Evolutionary conservation across 2,888 invertebrate species (phyloP), one percentile per base, ranked within the genome.

Genomic region (Bombylius discolor): DNA sequence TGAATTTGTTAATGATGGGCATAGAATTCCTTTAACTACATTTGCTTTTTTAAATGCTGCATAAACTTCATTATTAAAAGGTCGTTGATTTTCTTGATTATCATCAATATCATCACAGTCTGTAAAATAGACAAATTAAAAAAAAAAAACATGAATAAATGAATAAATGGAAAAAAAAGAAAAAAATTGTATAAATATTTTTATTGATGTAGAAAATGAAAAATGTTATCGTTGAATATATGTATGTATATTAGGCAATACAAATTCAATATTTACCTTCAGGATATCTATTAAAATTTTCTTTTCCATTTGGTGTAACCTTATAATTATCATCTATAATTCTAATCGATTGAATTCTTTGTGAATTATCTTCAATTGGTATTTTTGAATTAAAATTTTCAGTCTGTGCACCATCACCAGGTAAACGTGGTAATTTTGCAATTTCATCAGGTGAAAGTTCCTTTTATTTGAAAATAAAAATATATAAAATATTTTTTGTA

Each of bases 1-100:
- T 67, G 88, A 88, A 76, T 90, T 91, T 53, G 88, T 89, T 53
- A 91, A 77, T 33, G 90, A 88, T 5, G 91, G 92, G 76, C 89
- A 88, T 65, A 90, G 87, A 65, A 93, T 89, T 52, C 92, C 92
- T 70, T 86, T 86, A 72, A 87, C 88, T 69, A 88, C 83, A 50
- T 83, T 78, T 14, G 89, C 89, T 59, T 83, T 82, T 67, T 89
- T 86, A 69, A 91, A 85, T 48, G 81, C 79, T 62, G 77, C 75
- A 63, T 74, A 74, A 60, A 73, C 72, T 63, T 73, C 71, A 62
- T 70, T 74, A 54, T 68, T 73, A 44, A 74, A 65, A 8, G 72
- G 71, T 4, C 68, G 39, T 11, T 5, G n/a, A 7, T 14, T 51
- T 8, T 51, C 39, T 51, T 14, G 39, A 31, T 51, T 51, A 32